Evolutionary conservation across 2,888 invertebrate genomes (phyloP).

Genomic region (Drosophila dives): DNA sequence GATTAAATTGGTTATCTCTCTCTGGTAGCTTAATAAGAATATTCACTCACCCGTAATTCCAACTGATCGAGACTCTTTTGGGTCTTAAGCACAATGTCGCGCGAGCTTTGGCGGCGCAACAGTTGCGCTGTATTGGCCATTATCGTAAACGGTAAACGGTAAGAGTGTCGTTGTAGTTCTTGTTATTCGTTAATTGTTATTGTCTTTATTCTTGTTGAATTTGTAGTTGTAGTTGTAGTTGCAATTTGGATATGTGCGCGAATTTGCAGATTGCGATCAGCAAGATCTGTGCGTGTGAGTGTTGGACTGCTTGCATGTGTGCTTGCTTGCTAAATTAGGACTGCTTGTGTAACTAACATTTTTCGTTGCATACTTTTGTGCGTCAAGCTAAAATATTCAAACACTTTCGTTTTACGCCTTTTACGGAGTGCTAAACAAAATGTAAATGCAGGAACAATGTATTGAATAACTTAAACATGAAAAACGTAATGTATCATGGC

Average conservation of each 20-base stretch:
- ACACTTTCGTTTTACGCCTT: slow-evolving; percentile 5
- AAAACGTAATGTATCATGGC: slow-evolving; percentile 5
- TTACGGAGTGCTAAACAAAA: slow-evolving; percentile 17
- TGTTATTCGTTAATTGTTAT: slow-evolving; percentile 4
- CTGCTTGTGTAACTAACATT: slow-evolving; percentile 18
- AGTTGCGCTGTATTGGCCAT: slow-evolving; percentile 97
- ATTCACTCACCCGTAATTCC: slow-evolving; percentile 90
- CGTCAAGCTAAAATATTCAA: slow-evolving; percentile 30
- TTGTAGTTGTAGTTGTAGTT: slow-evolving; percentile 13
- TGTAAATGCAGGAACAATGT: slow-evolving; percentile 12
- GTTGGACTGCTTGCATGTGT: slow-evolving; percentile 32
- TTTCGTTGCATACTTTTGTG: slow-evolving; percentile 46
- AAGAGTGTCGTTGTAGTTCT: slow-evolving; percentile 22
- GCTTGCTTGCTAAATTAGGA: slow-evolving; percentile 13
- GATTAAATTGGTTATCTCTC: background rate
- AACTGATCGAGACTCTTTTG: slow-evolving; percentile 93
- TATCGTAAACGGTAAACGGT: slow-evolving; percentile 31
- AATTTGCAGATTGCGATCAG: slow-evolving; percentile 11
- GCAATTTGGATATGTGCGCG: slow-evolving; percentile 15
- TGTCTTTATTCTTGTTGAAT: slow-evolving; percentile 6
- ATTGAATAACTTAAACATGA: slow-evolving; percentile 7
- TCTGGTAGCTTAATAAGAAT: background rate
- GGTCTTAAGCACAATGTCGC: slow-evolving; percentile 88
- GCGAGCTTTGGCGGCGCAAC: slow-evolving; percentile 94
- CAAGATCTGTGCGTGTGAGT: slow-evolving; percentile 30